Evolutionary conservation across 2,888 invertebrate genomes (phyloP), one percentile per base, ranked within the genome.

Genomic region (Sarcophaga subvicina): DNA sequence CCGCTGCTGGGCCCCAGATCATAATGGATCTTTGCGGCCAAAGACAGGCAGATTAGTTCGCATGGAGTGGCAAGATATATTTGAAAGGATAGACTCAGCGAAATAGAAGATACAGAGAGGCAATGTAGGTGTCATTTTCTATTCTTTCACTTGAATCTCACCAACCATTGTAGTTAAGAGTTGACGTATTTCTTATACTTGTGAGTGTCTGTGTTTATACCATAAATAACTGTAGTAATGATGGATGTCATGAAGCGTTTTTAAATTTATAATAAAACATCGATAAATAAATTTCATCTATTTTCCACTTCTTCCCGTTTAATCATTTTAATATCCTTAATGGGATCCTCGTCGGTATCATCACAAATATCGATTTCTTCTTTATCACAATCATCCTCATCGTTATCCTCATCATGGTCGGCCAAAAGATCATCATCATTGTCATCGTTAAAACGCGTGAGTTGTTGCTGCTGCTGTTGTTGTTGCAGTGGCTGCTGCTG

Each of bases 211-310:
- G 37, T 37, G 37, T 37, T 37, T 37, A 37, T 6, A 37, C 37
- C 6, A 27, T 27, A 4, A 27, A 27, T 27, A 27, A 27, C 27
- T 27, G 27, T 6, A 37, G 6, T 37, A 37, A 37, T 37, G 37
- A 37, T 37, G 37, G 37, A 37, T 37, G 37, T 37, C 37, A 10
- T 37, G 10, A 37, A 37, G 37, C 37, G 37, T 1, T 37, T 14
- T 69, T 14, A n/a, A 45, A 69, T 88, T 90, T 92, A 92, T 89
- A 92, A 90, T 89, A 92, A 89, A 85, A 92, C 92, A 87, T 92
- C 92, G 88, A 92, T 91, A 89, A 90, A 91, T 90, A 92, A 90
- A 90, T 92, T 92, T 92, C 92, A 92, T 92, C 92, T 92, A 88
- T 89, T 88, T 88, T 88, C 89, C 78, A 88, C 69, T 79, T 89